Conservation (phyloP, 2,888 invertebrate species). For the Drosophila leonis region DNA sequence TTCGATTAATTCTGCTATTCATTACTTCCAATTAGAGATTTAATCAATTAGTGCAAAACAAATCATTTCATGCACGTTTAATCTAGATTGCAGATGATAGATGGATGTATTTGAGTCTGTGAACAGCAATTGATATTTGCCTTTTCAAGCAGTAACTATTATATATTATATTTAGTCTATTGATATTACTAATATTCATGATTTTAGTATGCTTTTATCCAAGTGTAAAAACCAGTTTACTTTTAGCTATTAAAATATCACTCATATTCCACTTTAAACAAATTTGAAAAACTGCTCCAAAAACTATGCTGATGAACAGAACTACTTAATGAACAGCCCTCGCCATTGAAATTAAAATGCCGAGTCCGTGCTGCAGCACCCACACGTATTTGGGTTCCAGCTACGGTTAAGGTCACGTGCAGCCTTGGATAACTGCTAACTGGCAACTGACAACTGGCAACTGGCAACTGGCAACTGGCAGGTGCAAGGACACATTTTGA, state of each 20-base stretch:
- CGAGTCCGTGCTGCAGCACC: not conserved
- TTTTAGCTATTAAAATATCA: too few relatives aligned
- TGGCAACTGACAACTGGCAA: not conserved
- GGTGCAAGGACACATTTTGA: conserved; percentile 16
- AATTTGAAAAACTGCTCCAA: not conserved
- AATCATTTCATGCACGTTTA: not conserved
- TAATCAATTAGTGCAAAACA: not conserved
- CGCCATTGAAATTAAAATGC: conserved; percentile 18
- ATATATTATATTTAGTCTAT: not conserved
- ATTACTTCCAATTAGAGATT: not conserved
- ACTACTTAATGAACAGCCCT: not conserved
- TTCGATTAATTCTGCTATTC: not conserved
- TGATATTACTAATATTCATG: not conserved
- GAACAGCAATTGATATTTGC: not conserved
- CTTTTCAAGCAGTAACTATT: not conserved
- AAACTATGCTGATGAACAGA: not conserved
- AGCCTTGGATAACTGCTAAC: conserved; percentile 19
- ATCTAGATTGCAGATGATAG: not conserved
- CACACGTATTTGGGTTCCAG: conserved; percentile 11
- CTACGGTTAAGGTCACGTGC: conserved; percentile 9
- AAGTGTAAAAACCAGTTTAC: not conserved
- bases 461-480: conserved; percentile 5
- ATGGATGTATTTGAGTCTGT: not conserved
- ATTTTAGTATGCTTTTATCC: too few relatives aligned
- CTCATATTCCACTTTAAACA: too few relatives aligned